Evolutionary conservation across 2,113 vertebrate species (phyloP), one percentile per base, ranked within the genome.

Genomic region (Pollachius pollachius): DNA sequence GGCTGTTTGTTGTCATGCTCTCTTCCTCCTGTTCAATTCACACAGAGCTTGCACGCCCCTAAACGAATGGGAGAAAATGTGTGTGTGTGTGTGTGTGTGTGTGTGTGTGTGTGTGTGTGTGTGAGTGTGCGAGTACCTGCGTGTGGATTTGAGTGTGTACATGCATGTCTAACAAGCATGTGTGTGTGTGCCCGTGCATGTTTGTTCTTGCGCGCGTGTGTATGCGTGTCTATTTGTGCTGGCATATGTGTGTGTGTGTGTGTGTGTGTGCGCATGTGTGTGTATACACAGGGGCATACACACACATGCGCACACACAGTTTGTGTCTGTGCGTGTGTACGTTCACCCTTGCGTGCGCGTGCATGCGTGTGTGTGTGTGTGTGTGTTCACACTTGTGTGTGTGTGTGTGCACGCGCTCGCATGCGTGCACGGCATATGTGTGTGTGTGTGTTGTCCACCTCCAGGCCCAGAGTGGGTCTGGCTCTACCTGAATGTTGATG

Each of bases 1-100:
- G 88, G 89, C 82, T 81, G 88, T 83, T 87, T 89, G 89, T 90
- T 89, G 86, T 88, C 85, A 81, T 76, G 78, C 83, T 81, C 27
- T 83, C 67, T 72, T 69, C 76, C 85, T 80, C 86, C 86, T 78
- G 84, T 88, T 83, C 86, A 89, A 90, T 88, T 89, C 84, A 83
- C 84, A 87, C 85, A 84, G 73, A 89, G 84, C 65, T 30, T 68
- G 79, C 67, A 76, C 77, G 81, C 82, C 73, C 77, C 85, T 79
- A 69, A 74, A 81, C 77, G 78, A 63, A 27, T 27, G 27, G 27
- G 27, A 4, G 27, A 27, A 79, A 81, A 75, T 74, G 73, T 41
- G 73, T 73, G 81, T 79, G 77, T 62, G 59, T 71, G 78, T 67
- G 57, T 59, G 41, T 52, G 37, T 52, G n/a, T 52, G 34, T 52